These are phyloP conservation scores for Holocentrus rufus DNA, from an alignment of 2,797 vertebrate species.

Conservation along the genomic window DNA sequence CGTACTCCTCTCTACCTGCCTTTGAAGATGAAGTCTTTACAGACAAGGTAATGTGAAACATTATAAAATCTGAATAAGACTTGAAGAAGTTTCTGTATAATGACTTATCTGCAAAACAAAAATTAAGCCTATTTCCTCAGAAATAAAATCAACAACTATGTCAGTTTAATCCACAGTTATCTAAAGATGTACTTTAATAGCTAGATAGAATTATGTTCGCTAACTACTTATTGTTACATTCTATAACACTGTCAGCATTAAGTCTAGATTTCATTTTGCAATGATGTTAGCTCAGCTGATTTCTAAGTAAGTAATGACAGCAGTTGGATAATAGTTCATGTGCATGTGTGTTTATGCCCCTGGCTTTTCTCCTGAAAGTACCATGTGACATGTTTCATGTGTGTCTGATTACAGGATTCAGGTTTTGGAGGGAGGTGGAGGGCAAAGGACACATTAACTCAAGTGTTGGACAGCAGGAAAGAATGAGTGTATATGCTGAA, in stretches of 20 bases:
- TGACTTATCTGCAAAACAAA: not conserved
- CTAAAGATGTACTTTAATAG: not conserved
- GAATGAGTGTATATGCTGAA: no score
- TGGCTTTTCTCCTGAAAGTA: not conserved
- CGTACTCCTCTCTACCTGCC: conserved; percentile 7
- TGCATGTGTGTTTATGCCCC: not conserved
- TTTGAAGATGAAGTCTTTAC: conserved; percentile 28
- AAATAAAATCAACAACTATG: not conserved
- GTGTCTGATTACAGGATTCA: conserved; percentile 25
- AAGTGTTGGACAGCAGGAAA: no score
- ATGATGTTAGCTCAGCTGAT: not conserved
- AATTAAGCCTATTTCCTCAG: not conserved
- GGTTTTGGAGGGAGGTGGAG: conserved; percentile 4
- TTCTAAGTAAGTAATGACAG: not conserved
- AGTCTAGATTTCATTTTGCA: not conserved
- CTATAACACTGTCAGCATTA: not conserved
- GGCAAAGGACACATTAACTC: not conserved
- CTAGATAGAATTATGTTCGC: not conserved
- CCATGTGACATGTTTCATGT: conserved; percentile 12
- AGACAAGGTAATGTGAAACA: conserved; percentile 44
- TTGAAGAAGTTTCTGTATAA: no score
- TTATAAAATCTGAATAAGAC: conserved; percentile 32
- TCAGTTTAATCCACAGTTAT: not conserved
- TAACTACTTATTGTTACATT: not conserved
- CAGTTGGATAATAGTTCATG: not conserved